A percentile compares a stretch with the other conserved stretches of the same genome.
These are phyloP conservation scores for Drosophila orena DNA, from an alignment of 1,140 invertebrate genomes.

Conservation along the genomic window DNA sequence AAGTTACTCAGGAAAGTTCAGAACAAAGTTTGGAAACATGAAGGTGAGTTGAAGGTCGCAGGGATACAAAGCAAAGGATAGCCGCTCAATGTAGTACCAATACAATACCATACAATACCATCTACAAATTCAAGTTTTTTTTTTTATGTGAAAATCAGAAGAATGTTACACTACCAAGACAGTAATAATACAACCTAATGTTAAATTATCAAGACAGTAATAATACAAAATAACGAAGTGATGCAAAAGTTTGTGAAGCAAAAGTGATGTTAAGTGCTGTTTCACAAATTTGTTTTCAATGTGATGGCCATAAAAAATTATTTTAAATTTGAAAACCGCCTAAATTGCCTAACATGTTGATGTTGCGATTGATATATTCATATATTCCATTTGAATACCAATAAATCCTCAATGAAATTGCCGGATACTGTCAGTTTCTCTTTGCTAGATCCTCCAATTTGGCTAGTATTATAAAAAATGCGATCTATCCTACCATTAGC, in stretches of 20 bases:
- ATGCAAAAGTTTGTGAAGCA: neutral
- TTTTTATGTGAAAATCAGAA: neutral
- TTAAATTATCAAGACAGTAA: neutral
- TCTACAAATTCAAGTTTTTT: neutral
- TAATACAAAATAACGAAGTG: neutral
- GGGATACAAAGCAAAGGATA: conserved; percentile 2
- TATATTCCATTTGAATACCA: too few relatives aligned
- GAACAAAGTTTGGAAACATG: conserved; percentile 46
- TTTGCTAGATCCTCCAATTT: neutral
- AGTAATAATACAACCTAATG: neutral
- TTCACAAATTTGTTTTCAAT: neutral
- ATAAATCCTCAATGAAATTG: neutral
- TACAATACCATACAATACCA: too few relatives aligned
- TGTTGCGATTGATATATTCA: too few relatives aligned
- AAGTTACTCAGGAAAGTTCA: conserved; percentile 1
- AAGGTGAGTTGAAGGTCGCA: conserved; percentile 52
- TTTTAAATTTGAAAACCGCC: neutral
- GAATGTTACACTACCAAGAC: neutral
- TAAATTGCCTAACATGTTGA: too few relatives aligned
- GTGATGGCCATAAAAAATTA: neutral
- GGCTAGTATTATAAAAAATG: neutral
- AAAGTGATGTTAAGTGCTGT: neutral
- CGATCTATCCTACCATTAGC: too few relatives aligned
- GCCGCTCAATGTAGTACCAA: too few relatives aligned
- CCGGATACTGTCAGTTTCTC: neutral